A percentile compares a stretch with the other conserved stretches of the same genome.
phyloP scores from a whole-genome alignment of 1,140 invertebrate genomes.

The Capitella teleta region DNA sequence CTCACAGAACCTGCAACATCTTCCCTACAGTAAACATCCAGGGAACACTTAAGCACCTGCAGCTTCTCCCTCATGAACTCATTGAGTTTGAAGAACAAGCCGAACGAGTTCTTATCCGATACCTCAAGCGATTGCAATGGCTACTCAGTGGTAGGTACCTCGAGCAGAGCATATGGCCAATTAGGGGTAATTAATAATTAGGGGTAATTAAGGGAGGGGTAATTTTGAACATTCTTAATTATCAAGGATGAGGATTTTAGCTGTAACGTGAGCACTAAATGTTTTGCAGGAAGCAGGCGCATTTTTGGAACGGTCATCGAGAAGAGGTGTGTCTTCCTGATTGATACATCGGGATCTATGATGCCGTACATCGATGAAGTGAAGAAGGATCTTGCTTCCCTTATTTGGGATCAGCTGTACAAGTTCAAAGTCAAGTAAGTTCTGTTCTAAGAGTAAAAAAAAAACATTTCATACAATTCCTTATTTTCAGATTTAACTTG shows the following conservation, averaged over 20 bases:
- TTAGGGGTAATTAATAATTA: no score
- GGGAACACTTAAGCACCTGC: constrained; percentile 40
- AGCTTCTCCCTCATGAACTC: constrained; percentile 38
- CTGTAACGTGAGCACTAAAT: neutral
- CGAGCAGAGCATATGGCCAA: no score
- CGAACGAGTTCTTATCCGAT: constrained; percentile 30
- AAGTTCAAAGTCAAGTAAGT: constrained; percentile 29
- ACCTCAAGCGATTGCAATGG: constrained; percentile 39
- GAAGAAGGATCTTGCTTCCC: constrained; percentile 36
- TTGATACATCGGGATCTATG: constrained; percentile 44
- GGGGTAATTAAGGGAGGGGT: no score
- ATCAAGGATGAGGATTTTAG: neutral
- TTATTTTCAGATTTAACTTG: constrained; percentile 34
- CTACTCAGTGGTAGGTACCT: constrained; percentile 33
- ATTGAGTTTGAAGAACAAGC: constrained; percentile 35
- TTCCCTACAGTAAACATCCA: constrained; percentile 41
- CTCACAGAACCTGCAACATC: constrained; percentile 25
- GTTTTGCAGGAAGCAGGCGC: constrained; percentile 31
- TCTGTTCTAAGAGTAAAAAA: no score
- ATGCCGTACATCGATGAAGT: constrained; percentile 35
- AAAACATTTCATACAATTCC: no score
- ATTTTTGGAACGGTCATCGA: constrained; percentile 40
- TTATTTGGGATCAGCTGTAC: constrained; percentile 41
- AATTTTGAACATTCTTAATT: neutral
- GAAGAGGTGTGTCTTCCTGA: constrained; percentile 30